A percentile compares a stretch with the other conserved stretches of the same genome.
Conservation (phyloP, 53 echinoderm and acorn worm species). For the Echinometra lucunter region DNA sequence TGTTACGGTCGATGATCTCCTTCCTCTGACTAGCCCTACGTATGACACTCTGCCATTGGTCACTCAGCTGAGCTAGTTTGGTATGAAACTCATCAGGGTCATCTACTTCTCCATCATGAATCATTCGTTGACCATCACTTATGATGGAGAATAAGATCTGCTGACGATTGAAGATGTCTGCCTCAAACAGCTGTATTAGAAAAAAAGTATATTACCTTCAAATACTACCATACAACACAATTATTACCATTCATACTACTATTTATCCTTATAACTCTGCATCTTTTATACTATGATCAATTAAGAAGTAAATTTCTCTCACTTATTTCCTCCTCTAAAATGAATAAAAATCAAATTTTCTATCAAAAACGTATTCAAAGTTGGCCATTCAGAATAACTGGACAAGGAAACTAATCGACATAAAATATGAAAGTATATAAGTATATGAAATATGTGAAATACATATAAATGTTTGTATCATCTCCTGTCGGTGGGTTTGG, state of each 20-base stretch:
- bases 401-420: no score
- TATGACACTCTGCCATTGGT: constrained; percentile 99
- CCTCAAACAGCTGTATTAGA: constrained; percentile 87
- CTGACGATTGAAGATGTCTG: constrained; percentile 99
- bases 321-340: background rate
- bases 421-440: no score
- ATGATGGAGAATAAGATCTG: constrained; percentile 99
- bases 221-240: background rate
- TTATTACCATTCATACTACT: background rate
- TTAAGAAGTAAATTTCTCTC: background rate
- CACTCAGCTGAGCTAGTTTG: constrained; percentile 91
- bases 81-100: constrained; percentile 96
- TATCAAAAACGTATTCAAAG: background rate
- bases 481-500: background rate
- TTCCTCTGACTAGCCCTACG: constrained; percentile 89
- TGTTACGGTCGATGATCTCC: constrained; percentile 94
- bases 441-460: no score
- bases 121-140: constrained; percentile 96
- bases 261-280: background rate
- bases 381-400: no score
- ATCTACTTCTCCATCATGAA: constrained; percentile 94
- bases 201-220: background rate
- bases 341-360: background rate
- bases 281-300: background rate
- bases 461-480: background rate